Percentiles rank a stretch among this genome's conserved stretches.
These are phyloP conservation scores for Plectus sambesii DNA, from an alignment of 1,140 invertebrate species.

Conservation along the genomic window DNA sequence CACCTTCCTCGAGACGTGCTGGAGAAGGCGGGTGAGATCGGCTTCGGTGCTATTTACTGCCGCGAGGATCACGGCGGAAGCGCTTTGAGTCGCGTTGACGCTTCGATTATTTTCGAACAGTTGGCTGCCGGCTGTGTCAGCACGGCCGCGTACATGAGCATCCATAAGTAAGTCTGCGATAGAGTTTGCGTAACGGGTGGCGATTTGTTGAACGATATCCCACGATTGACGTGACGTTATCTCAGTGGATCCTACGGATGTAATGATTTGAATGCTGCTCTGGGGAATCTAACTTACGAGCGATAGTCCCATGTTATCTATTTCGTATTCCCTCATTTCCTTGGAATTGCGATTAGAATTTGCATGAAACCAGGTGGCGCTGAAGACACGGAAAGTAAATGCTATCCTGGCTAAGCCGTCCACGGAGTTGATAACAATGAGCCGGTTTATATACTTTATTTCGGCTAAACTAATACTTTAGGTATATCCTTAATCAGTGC, in stretches of 20 bases:
- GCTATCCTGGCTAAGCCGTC: too few species aligned
- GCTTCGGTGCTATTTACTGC: conserved; percentile 56
- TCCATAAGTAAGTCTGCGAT: conserved; percentile 57
- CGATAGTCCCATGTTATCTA: too few species aligned
- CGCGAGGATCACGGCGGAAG: conserved; percentile 54
- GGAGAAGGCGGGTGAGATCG: conserved; percentile 51
- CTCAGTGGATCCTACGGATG: too few species aligned
- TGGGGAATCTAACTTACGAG: too few species aligned
- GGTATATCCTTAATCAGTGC: conserved; percentile 10
- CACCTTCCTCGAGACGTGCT: conserved; percentile 48
- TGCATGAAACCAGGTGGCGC: too few species aligned
- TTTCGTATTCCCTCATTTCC: too few species aligned
- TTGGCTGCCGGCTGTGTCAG: conserved; percentile 55
- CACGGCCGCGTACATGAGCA: conserved; percentile 57
- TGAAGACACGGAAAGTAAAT: too few species aligned
- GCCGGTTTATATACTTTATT: too few species aligned
- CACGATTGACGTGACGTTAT: conserved; percentile 7
- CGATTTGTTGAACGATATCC: not conserved
- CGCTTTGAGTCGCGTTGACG: conserved; percentile 53
- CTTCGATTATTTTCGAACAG: conserved; percentile 57
- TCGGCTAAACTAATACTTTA: conserved; percentile 15
- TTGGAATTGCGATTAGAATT: too few species aligned
- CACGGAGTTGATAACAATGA: too few species aligned
- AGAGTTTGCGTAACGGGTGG: not conserved
- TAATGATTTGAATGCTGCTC: too few species aligned